phyloP scores from a whole-genome alignment of 2,888 invertebrate genomes.

The Arctia plantaginis region DNA sequence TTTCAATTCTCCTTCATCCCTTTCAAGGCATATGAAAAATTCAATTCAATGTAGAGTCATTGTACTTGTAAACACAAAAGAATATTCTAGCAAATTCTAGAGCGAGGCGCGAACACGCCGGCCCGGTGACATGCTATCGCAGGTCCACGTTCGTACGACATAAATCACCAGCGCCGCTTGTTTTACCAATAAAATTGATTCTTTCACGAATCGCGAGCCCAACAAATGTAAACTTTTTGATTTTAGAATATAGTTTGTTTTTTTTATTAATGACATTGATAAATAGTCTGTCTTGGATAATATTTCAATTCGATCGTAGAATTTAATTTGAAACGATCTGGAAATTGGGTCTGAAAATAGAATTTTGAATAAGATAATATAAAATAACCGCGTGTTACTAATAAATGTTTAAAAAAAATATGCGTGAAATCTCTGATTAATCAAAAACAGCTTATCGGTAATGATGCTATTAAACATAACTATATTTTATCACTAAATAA shows the following conservation, averaged over 20 bases:
- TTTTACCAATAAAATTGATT: constrained; percentile 85
- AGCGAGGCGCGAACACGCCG: constrained; percentile 76
- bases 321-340: constrained; percentile 12
- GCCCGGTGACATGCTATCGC: constrained; percentile 80
- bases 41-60: constrained; percentile 56
- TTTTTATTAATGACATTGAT: constrained; percentile 39
- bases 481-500: constrained; percentile 38
- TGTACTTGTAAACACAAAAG: constrained; percentile 75
- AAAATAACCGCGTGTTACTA: background rate
- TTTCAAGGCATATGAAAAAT: constrained; percentile 31
- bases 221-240: constrained; percentile 60
- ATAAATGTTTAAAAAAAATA: background rate
- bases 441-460: constrained; percentile 7
- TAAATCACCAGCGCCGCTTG: constrained; percentile 82
- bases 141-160: constrained; percentile 77
- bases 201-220: constrained; percentile 71
- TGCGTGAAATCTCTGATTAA: background rate
- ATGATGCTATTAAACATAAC: constrained; percentile 8
- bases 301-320: constrained; percentile 12
- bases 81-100: constrained; percentile 81
- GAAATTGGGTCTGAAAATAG: constrained; percentile 9
- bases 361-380: background rate
- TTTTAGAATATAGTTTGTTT: constrained; percentile 32
- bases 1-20: background rate
- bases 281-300: constrained; percentile 27